Base-by-base conservation (phyloP, 53 echinoderm and acorn worm species). In the Holothuria scabra region DNA sequence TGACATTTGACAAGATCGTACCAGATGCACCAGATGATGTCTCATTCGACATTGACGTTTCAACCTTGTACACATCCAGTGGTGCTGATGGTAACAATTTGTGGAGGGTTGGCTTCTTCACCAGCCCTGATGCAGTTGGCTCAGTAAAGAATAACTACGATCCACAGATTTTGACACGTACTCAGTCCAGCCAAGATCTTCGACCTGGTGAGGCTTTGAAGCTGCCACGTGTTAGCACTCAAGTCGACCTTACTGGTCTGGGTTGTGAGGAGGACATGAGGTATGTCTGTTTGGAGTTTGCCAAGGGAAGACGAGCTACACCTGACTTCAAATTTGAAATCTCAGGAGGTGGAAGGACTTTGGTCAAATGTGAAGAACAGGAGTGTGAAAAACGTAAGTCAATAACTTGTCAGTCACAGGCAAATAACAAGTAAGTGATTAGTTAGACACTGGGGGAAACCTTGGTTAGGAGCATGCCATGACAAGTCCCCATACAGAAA, bases 31-130 rank as follows among this genome's bases (percentile, higher is more conserved):
- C 83, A 20, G 87, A 87, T 68, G 84, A 87, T 52, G 66, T 84
- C 7, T 48, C 84, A 12, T 66, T 84, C 10, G 75, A 87, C 55
- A 82, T 87, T 7, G 84, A 84, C 26, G 75, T 91, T 2, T 60
- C 52, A 56, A 87, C 91, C 25, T 67, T 84, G 55, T 87, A 83
- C 28, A 84, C 88, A 12, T 86, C 91, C 13, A 87, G 88, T 24
- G 56, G 89, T 26, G 91, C 90, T 30, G 34, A 76, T 33, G 93
- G 96, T 14, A 85, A 83, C 83, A 85, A 89, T 24, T 76, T 95
- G 67, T 95, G 96, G 96, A 85, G 93, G 20, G 86, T 93, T 5
- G 96, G 96, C 31, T 87, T 91, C 87, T 95, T 95, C 64, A 93
- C 90, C 4, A 84, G 92, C 70, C 84, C 76, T 24, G 82, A 90